These are phyloP conservation scores for Melolontha melolontha DNA, from an alignment of 2,888 invertebrate species.

Conservation along the genomic window DNA sequence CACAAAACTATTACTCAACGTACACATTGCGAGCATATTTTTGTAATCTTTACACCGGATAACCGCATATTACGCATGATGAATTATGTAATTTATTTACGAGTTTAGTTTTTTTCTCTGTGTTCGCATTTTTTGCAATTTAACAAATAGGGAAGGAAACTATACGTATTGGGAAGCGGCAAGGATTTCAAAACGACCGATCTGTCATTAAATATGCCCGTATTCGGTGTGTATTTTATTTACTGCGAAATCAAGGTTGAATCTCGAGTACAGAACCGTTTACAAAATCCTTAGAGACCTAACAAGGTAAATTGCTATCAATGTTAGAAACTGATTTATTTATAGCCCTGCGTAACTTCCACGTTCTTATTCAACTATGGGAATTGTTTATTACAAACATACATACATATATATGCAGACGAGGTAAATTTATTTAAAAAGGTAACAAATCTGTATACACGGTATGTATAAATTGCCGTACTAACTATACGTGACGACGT, in stretches of 20 bases:
- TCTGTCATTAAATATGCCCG: constrained; percentile 23
- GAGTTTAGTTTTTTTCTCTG: constrained; percentile 4
- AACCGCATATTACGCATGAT: constrained; percentile 21
- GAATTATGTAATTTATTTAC: constrained; percentile 18
- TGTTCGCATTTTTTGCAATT: constrained; percentile 27
- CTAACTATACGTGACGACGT: too few species aligned
- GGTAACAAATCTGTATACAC: too few species aligned
- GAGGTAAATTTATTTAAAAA: too few species aligned
- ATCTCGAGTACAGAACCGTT: constrained; percentile 18
- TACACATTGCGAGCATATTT: neutral
- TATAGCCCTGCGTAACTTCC: constrained; percentile 45
- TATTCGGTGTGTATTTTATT: constrained; percentile 25
- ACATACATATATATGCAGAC: neutral
- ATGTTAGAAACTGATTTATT: constrained; percentile 54
- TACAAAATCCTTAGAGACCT: constrained; percentile 36
- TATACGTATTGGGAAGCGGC: constrained; percentile 31
- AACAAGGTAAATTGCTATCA: constrained; percentile 56
- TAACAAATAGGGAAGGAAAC: constrained; percentile 35
- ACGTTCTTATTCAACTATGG: constrained; percentile 1
- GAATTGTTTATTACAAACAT: neutral
- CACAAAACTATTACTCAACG: constrained; percentile 1
- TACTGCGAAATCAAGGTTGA: constrained; percentile 40
- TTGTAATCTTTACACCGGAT: constrained; percentile 7
- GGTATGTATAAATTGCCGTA: too few species aligned
- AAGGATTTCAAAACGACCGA: constrained; percentile 22